Base-by-base conservation (phyloP, 2,797 vertebrate species). In the Amazonetta brasiliensis region DNA sequence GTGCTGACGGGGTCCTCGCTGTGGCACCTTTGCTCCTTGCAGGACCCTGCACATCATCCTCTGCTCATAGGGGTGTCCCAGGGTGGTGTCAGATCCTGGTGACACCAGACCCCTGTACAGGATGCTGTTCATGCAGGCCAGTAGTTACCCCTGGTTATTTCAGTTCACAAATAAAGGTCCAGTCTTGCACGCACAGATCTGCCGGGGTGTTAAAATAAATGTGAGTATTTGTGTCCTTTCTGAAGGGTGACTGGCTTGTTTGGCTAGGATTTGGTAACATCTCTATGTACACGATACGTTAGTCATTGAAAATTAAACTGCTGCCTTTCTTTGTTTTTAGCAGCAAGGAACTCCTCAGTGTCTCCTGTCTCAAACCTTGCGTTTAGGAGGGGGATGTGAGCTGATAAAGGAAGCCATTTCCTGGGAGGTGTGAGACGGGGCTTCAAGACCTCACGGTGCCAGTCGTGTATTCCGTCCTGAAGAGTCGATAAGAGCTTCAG, bases 401-500 rank as follows among this genome's bases (percentile, higher is more conserved):
- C 59, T 77, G 74, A 74, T 60, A 69, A 72, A 86, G 72, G 66
- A 75, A 93, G 81, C 64, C 71, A 92, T 95, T 97, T 96, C 94
- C 95, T 73, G 64, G 28, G 94, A 96, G 94, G 96, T 97, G 96
- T 74, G 90, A 97, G 96, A 97, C 96, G 0, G 9, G 77, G 89
- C 94, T 94, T 92, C 91, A 92, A 94, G 91, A 94, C 88, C 90
- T 71, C 71, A 25, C 41, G 75, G 92, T 94, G 87, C 89, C 46
- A 4, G 91, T 91, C 52, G 96, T 97, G 96, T 97, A 97, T 97
- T 97, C 92, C 73, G 31, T 31, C 88, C 48, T 0, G 3, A 84
- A 80, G 84, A 94, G 85, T 87, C 88, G 96, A 96, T 97, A 97
- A 97, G 95, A 87, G 95, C 86, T 82, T 83, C 94, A 97, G 94